Percentiles rank a stretch among this genome's conserved stretches.
These are phyloP conservation scores for Chelon labrosus DNA, from an alignment of 2,797 vertebrate species.

Conservation along the genomic window DNA sequence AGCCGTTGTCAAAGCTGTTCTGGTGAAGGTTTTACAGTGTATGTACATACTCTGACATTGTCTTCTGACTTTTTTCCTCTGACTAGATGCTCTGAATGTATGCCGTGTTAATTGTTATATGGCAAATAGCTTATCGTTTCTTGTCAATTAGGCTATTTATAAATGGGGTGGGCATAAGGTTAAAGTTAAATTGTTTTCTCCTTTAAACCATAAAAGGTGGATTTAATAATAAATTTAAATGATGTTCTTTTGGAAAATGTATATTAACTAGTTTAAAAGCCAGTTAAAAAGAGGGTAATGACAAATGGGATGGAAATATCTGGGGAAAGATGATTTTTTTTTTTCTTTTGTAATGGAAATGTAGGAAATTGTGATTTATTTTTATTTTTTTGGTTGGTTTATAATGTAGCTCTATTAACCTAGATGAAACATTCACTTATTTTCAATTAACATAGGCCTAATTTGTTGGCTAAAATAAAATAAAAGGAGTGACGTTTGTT, in stretches of 20 bases:
- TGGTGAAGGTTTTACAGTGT: conserved; percentile 56
- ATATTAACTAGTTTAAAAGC: conserved; percentile 97
- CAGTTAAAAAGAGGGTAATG: conserved; percentile 71
- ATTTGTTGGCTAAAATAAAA: conserved; percentile 99
- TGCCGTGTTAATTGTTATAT: conserved; percentile 72
- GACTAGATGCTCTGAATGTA: conserved; percentile 68
- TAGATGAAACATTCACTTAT: conserved; percentile 91
- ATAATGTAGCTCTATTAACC: conserved; percentile 95
- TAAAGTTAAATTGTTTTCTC: conserved; percentile 85
- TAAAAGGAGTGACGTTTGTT: conserved; percentile 95
- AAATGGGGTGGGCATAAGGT: conserved; percentile 86
- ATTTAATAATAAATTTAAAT: conserved; percentile 90
- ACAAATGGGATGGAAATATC: conserved; percentile 88
- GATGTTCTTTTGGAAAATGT: conserved; percentile 90
- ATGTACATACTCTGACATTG: conserved; percentile 64
- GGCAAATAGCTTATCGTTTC: conserved; percentile 67
- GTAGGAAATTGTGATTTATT: conserved; percentile 91
- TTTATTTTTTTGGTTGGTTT: conserved; percentile 87
- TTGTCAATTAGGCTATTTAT: conserved; percentile 78
- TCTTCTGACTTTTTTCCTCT: conserved; percentile 64
- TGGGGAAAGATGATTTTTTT: conserved; percentile 86
- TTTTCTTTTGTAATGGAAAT: conserved; percentile 86
- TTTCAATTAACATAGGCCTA: conserved; percentile 96
- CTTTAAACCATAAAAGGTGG: conserved; percentile 92
- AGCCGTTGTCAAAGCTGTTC: conserved; percentile 83